Evolutionary conservation across 2,888 invertebrate species (phyloP), one percentile per base, ranked within the genome.

Genomic region (Abscondita cerata): DNA sequence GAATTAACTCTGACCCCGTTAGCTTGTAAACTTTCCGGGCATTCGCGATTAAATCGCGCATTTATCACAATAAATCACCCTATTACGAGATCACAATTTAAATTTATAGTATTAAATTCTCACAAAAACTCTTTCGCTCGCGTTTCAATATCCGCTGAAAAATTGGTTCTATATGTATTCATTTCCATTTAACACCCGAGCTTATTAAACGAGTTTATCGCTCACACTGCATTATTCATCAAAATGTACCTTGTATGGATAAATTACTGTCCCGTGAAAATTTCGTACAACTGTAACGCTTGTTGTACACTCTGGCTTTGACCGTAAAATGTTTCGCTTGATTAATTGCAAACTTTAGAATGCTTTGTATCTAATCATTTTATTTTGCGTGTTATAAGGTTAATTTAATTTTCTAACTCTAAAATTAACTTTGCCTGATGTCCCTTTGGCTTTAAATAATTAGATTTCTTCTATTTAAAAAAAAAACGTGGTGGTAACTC

Each of bases 11-110:
- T 68, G 72, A 71, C 73, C 69, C 66, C 68, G 70, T 68, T 71
- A 65, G 59, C 62, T 58, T 58, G 62, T 57, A 62, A 65, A 62
- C 53, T 62, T 62, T 59, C 56, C 59, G 65, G 65, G 56, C 69
- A 73, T 73, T 68, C 66, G 68, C 70, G 70, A 72, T 74, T 74
- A 75, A 75, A 73, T 75, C 70, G 73, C 66, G 67, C 73, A 70
- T 74, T 73, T 71, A 71, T 71, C 71, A 71, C 70, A 71, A 73
- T 75, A 73, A 75, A 75, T 75, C 74, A 73, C 59, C 69, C 68
- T 68, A 70, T 68, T 69, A 60, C 62, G 59, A 62, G 65, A 69
- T 68, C 69, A 65, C 65, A 68, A 67, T 69, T 64, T 64, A 62
- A 69, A 68, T 69, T 69, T 68, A 68, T 70, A 60, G 64, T 59